Base-by-base conservation (phyloP, 2,113 vertebrate species). In the Baryphthengus martii region DNA sequence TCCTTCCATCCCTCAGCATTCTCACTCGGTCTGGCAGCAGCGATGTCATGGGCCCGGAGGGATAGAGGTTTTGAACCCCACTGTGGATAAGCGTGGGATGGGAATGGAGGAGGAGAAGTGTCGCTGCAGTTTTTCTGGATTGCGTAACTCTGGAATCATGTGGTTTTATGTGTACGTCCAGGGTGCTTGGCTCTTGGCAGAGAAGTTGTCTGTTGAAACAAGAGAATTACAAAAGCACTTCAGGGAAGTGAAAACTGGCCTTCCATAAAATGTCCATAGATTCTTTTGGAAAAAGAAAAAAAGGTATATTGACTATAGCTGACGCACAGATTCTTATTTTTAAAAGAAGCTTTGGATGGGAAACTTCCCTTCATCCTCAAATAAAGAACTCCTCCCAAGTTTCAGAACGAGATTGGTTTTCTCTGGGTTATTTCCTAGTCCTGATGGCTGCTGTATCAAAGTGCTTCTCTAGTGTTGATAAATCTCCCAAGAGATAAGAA, bases 201-300 rank as follows among this genome's bases (percentile, higher is more conserved):
- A 79, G 66, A n/a, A n/a, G 28, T 28, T 70, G 28, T 88, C 89
- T 90, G 67, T 77, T 11, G 9, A 74, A 88, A 90, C 7, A 52
- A 66, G 47, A 62, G 35, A 93, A 74, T 93, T 85, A 39, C 59
- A 84, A 86, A 96, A 92, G 23, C 31, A 15, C 65, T 90, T 78
- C 13, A 88, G 47, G 25, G 56, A 77, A 77, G 61, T 66, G n/a
- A 63, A 80, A 83, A 67, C 20, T 63, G n/a, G 18, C 68, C 40
- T 95, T 63, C 42, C 39, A 25, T 77, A 10, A 82, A 85, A n/a
- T 18, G 23, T 39, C 50, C 25, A 20, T 59, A 74, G 44, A 21
- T 25, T 49, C 33, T 52, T 75, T 33, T 62, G n/a, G 52, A 45
- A 68, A 52, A 73, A 77, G 24, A 67, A 58, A 23, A 33, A 83